Percentiles rank a stretch among this genome's conserved stretches.
Evolutionary conservation across 2,888 invertebrate genomes (phyloP).

Genomic region (Epinotia ramella): DNA sequence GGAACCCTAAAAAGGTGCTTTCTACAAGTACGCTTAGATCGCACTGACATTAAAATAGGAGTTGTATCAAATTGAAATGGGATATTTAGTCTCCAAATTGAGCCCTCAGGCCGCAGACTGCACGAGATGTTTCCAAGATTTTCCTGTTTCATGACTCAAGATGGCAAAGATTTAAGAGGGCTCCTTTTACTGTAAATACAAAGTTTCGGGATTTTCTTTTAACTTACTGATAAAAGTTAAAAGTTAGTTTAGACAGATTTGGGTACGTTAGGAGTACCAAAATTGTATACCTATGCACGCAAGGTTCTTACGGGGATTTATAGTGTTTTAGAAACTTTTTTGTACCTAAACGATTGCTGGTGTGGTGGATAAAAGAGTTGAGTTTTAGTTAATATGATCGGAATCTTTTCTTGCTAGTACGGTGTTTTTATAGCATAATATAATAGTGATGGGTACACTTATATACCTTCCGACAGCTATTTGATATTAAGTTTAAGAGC

Average conservation of each 20-base stretch:
- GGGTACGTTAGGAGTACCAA: constrained; percentile 15
- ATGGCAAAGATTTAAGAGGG: constrained; percentile 36
- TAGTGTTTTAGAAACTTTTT: neutral
- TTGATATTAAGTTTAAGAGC: too few relatives aligned
- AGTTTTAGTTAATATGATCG: neutral
- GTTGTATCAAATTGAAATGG: neutral
- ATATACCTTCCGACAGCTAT: too few relatives aligned
- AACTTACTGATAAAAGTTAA: constrained; percentile 42
- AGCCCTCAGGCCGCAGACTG: constrained; percentile 1
- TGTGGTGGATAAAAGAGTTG: neutral
- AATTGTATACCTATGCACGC: neutral
- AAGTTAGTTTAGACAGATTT: constrained; percentile 42
- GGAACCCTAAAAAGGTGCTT: too few relatives aligned
- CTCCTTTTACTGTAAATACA: constrained; percentile 35
- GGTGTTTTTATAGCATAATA: too few relatives aligned
- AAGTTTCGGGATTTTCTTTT: constrained; percentile 42
- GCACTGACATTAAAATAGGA: neutral
- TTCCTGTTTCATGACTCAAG: constrained; percentile 35
- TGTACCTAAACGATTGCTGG: neutral
- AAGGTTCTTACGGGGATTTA: neutral
- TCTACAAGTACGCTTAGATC: too few relatives aligned
- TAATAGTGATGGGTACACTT: too few relatives aligned
- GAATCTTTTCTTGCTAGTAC: too few relatives aligned
- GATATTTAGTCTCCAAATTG: neutral
- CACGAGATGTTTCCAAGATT: constrained; percentile 28